These are phyloP conservation scores for Strigops habroptila DNA, from an alignment of 2,113 vertebrate species.

Conservation along the genomic window DNA sequence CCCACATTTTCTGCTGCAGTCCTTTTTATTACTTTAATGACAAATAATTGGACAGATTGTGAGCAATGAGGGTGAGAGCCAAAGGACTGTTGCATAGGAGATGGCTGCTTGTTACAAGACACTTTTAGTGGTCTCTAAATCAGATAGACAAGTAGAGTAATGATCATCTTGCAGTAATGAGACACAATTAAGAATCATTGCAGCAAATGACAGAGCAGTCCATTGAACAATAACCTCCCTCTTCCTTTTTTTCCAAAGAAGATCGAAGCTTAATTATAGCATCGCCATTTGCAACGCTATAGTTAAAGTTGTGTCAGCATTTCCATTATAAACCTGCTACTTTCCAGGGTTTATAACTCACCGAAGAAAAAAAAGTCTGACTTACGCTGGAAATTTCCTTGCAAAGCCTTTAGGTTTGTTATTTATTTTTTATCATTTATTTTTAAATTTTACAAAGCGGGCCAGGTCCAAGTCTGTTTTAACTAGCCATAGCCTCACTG, in stretches of 20 bases:
- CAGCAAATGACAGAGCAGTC: constrained; percentile 81
- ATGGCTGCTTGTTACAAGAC: constrained; percentile 80
- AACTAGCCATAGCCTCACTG: neutral
- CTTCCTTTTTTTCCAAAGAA: constrained; percentile 70
- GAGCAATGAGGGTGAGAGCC: constrained; percentile 83
- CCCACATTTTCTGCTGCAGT: constrained; percentile 79
- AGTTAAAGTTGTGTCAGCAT: constrained; percentile 71
- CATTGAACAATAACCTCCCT: constrained; percentile 80
- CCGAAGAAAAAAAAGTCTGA: constrained; percentile 10
- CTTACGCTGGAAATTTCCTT: constrained; percentile 48
- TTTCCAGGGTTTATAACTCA: constrained; percentile 61
- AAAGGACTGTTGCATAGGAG: constrained; percentile 79
- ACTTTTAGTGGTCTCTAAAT: constrained; percentile 86
- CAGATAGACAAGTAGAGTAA: constrained; percentile 86
- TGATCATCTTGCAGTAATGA: constrained; percentile 83
- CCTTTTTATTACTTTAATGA: constrained; percentile 87
- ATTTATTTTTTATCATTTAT: neutral
- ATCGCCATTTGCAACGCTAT: constrained; percentile 66
- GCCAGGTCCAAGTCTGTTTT: neutral
- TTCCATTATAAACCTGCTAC: constrained; percentile 65
- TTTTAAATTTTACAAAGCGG: neutral
- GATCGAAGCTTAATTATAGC: constrained; percentile 83
- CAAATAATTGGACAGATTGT: constrained; percentile 89
- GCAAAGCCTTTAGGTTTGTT: neutral
- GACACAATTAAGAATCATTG: constrained; percentile 83